Conservation (phyloP, 2,113 vertebrate species). For the cat (Felis catus) region F.catus_Fca126_mat1.0 CM031428.1:37300501-37301000, state of each 20-base stretch:
- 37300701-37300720: not conserved
- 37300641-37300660: not conserved
- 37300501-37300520: not conserved
- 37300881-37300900: not conserved
- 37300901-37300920: not conserved
- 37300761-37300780: not conserved
- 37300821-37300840: not conserved
- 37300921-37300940: rapidly evolving
- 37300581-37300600: not conserved
- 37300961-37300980: no score
- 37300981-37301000: not conserved
- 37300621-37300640: not conserved
- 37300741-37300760: not conserved
- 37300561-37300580: not conserved
- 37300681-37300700: not conserved
- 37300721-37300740: not conserved
- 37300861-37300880: not conserved
- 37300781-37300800: not conserved
- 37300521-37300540: not conserved
- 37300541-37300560: not conserved
- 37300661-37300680: not conserved
- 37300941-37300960: no score
- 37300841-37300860: not conserved
- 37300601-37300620: not conserved
- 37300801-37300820: not conserved